Base-by-base conservation (phyloP, 2,888 invertebrate genomes). In the Tenthredo distinguenda region DNA sequence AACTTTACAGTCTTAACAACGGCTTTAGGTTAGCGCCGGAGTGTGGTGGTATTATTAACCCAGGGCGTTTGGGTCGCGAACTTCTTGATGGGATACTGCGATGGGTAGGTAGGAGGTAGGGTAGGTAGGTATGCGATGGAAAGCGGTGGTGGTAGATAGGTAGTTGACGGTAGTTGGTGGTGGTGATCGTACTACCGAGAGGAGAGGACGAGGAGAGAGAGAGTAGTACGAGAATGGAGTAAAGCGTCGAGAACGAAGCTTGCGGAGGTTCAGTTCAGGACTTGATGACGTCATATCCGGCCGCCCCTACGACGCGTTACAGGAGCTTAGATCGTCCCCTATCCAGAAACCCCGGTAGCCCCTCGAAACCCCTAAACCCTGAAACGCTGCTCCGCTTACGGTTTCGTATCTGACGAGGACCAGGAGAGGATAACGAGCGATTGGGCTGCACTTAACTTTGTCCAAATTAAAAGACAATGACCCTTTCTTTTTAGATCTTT, bases 271-370 rank as follows among this genome's bases (percentile, higher is more conserved):
- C 79, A 65, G 40, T 40, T 74, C 79, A 65, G 40, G 37, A 82
- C 85, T 88, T 88, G 90, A 90, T 91, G 91, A 90, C 89, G 90
- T 92, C 91, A 90, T 90, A 90, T 91, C 90, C 90, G 90, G 90
- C 89, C 90, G 86, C 90, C 87, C 88, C 81, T 26, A 81, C 87
- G 88, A 89, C 88, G 87, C 88, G 88, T 89, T 87, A 88, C 85
- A 84, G 88, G 88, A 89, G 89, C 89, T 87, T 87, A 86, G 88
- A 89, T 89, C 87, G 88, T 86, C 87, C 83, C 83, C 85, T 55
- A 26, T 55, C 79, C 34, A 12, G 18, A 31, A 71, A 31, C 79
- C 55, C 55, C 71, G 4, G 71, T 68, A 34, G 68, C 34, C 68
- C 68, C 34, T 68, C 34, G 7, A 68, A 26, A 37, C 62, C 58